These are phyloP conservation scores for Drosophila prolongata DNA, from an alignment of 2,888 invertebrate genomes.

Conservation along the genomic window DNA sequence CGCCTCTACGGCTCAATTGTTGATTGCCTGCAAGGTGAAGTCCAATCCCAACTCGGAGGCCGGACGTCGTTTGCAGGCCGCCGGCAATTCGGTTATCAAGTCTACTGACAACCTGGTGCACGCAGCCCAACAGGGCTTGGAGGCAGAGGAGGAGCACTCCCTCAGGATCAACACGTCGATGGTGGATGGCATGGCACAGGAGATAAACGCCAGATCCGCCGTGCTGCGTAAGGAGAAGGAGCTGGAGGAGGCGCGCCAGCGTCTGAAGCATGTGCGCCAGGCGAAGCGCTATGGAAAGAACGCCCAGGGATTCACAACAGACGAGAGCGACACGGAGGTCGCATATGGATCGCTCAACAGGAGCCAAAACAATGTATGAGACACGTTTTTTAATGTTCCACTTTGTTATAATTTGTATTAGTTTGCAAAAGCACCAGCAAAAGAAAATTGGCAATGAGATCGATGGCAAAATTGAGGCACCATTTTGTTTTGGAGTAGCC, in stretches of 20 bases:
- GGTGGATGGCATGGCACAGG: conserved; percentile 99
- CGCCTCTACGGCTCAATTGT: conserved; percentile 97
- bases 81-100: conserved; percentile 98
- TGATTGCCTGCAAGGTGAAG: conserved; percentile 99
- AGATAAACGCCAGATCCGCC: conserved; percentile 95
- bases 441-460: conserved; percentile 61
- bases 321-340: conserved; percentile 88
- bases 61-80: conserved; percentile 95
- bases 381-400: conserved; percentile 22
- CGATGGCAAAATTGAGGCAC: conserved; percentile 42
- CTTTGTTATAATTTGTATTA: conserved; percentile 12
- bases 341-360: conserved; percentile 80
- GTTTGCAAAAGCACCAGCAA: conserved; percentile 42
- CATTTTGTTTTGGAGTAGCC: conserved; percentile 16
- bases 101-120: conserved; percentile 98
- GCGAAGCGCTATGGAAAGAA: conserved; percentile 93
- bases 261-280: conserved; percentile 95
- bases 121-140: conserved; percentile 96
- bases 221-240: conserved; percentile 97
- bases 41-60: conserved; percentile 98
- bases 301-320: conserved; percentile 85
- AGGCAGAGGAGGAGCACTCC: conserved; percentile 95
- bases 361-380: conserved; percentile 83
- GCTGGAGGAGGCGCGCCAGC: conserved; percentile 95
- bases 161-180: conserved; percentile 95